These are phyloP conservation scores for Patella ulyssiponensis DNA, from an alignment of 2,888 invertebrate species.

Conservation along the genomic window DNA sequence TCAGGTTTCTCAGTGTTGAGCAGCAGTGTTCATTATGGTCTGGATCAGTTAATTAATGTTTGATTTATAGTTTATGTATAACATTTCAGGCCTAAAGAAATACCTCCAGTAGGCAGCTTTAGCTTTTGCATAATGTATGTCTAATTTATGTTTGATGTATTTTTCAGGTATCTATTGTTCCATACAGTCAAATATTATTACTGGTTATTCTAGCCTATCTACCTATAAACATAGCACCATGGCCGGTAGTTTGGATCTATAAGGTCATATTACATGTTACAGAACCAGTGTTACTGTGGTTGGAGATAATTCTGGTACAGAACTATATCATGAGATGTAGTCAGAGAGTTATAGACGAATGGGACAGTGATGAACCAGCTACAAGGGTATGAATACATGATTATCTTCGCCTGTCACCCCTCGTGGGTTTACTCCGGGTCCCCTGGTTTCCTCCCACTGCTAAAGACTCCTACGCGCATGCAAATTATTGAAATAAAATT, in stretches of 20 bases:
- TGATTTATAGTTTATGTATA: too few species aligned
- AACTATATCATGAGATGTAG: constrained; percentile 61
- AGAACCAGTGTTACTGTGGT: constrained; percentile 54
- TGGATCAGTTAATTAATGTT: too few species aligned
- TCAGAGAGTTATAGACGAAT: constrained; percentile 50
- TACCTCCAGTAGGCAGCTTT: too few species aligned
- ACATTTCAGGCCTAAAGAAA: too few species aligned
- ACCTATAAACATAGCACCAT: constrained; percentile 58
- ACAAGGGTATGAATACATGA: neutral
- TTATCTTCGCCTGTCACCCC: too few species aligned
- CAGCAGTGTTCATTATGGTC: too few species aligned
- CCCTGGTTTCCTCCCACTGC: too few species aligned
- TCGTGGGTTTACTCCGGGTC: too few species aligned
- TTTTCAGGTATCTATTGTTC: constrained; percentile 50
- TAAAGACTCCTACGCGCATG: too few species aligned
- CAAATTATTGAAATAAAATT: too few species aligned
- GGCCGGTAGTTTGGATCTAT: constrained; percentile 58
- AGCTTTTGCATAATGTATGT: too few species aligned
- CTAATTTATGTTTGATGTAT: constrained; percentile 7
- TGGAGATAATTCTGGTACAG: constrained; percentile 54
- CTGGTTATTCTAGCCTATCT: constrained; percentile 45
- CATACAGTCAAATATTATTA: constrained; percentile 49
- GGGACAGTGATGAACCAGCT: constrained; percentile 47
- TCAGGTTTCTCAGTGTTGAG: too few species aligned
- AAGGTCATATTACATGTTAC: constrained; percentile 54